phyloP scores from a whole-genome alignment of 2,888 invertebrate genomes.

The Dicyrtoma fusca region DNA sequence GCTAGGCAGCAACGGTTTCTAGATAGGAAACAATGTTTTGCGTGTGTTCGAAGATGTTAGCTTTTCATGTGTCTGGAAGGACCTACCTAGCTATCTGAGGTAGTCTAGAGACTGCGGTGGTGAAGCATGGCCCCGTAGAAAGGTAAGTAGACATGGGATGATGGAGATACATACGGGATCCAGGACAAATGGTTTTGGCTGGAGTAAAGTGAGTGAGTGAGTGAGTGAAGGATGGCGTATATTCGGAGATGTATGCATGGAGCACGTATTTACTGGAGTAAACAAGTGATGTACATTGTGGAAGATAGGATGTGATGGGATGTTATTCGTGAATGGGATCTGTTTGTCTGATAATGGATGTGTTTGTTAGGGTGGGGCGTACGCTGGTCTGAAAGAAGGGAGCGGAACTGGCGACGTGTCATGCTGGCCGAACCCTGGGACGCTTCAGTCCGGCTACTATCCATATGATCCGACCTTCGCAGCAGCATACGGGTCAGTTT shows the following conservation, averaged over 20 bases:
- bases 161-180: too few species aligned
- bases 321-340: slow-evolving; percentile 52
- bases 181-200: too few species aligned
- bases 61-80: slow-evolving; percentile 1
- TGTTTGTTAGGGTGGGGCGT: slow-evolving; percentile 56
- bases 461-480: slow-evolving; percentile 90
- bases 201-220: background rate
- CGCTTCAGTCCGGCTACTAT: slow-evolving; percentile 79
- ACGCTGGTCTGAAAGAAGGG: slow-evolving; percentile 70
- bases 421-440: slow-evolving; percentile 83
- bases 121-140: too few species aligned
- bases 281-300: slow-evolving; percentile 35
- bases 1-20: slow-evolving; percentile 5
- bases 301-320: slow-evolving; percentile 40
- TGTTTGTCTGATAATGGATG: slow-evolving; percentile 56
- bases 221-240: background rate
- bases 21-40: slow-evolving; percentile 13
- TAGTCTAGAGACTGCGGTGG: too few species aligned
- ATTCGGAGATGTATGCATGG: too few species aligned
- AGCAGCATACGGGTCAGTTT: slow-evolving; percentile 83
- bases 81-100: too few species aligned
- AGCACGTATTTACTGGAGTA: slow-evolving; percentile 21
- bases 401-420: slow-evolving; percentile 83
- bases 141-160: too few species aligned
- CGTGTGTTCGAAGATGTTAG: background rate